Conservation (phyloP, 2,797 vertebrate genomes). For the Takifugu rubripes region DNA sequence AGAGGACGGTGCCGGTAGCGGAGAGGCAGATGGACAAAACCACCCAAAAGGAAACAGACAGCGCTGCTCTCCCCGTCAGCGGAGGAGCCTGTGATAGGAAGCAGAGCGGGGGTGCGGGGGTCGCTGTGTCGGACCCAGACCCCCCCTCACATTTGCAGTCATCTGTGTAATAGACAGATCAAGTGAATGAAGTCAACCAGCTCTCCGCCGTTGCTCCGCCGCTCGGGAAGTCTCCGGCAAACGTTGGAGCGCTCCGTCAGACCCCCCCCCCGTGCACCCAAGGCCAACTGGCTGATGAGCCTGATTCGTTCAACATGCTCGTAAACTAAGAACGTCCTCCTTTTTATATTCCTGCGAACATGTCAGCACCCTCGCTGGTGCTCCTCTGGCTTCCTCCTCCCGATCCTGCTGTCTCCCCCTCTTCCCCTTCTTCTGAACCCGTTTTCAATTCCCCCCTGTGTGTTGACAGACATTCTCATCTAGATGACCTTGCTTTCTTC, state of each 20-base stretch:
- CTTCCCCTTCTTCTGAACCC: slow-evolving; percentile 31
- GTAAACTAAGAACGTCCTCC: slow-evolving; percentile 44
- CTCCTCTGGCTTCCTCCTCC: slow-evolving; percentile 8
- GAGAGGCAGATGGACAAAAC: slow-evolving; percentile 54
- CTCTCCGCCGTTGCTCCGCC: slow-evolving; percentile 47
- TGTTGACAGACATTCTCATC: slow-evolving; percentile 72
- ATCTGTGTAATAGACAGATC: slow-evolving; percentile 60
- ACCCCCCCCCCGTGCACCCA: slow-evolving; percentile 26
- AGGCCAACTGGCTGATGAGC: slow-evolving; percentile 38
- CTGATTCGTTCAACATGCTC: slow-evolving; percentile 52
- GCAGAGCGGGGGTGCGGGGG: slow-evolving; percentile 43
- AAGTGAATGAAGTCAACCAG: slow-evolving; percentile 58
- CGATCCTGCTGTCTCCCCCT: neutral
- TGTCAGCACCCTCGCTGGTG: slow-evolving; percentile 31
- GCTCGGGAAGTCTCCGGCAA: slow-evolving; percentile 51
- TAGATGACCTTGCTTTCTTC: slow-evolving; percentile 68
- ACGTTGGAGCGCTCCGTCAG: slow-evolving; percentile 20
- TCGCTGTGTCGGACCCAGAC: slow-evolving; percentile 58
- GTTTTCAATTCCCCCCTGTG: slow-evolving; percentile 59
- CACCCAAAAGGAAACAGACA: slow-evolving; percentile 69
- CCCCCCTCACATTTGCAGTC: slow-evolving; percentile 45
- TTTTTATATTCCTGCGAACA: slow-evolving; percentile 32
- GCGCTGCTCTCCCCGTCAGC: slow-evolving; percentile 56
- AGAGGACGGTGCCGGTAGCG: slow-evolving; percentile 24
- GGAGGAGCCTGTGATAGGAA: slow-evolving; percentile 53